These are phyloP conservation scores for Cyclargus thomasi DNA, from an alignment of 1,140 invertebrate species.

Conservation along the genomic window DNA sequence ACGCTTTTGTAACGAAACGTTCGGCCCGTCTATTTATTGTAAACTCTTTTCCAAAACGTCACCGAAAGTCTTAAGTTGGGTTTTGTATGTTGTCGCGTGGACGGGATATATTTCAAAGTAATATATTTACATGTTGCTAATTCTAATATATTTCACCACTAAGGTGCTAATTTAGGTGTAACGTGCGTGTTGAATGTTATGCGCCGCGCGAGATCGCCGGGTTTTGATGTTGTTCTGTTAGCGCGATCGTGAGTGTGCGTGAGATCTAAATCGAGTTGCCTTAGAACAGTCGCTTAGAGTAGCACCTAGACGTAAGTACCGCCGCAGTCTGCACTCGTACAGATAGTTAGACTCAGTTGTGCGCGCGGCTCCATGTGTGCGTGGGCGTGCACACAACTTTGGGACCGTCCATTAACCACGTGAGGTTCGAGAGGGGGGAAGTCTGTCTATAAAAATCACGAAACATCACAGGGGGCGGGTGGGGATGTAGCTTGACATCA, in stretches of 20 bases:
- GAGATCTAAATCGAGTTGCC: constrained; percentile 10
- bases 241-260: not conserved
- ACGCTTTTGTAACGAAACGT: constrained; percentile 20
- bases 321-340: too few relatives aligned
- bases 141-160: constrained; percentile 50
- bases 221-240: constrained; percentile 2
- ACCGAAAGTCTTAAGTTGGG: not conserved
- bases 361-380: too few relatives aligned
- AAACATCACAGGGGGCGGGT: too few relatives aligned
- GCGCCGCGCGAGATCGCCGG: not conserved
- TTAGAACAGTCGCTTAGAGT: constrained; percentile 11
- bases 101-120: constrained; percentile 28
- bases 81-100: not conserved
- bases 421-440: too few relatives aligned
- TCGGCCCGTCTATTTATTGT: not conserved
- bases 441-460: too few relatives aligned
- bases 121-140: constrained; percentile 54
- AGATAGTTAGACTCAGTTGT: too few relatives aligned
- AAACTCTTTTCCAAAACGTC: not conserved
- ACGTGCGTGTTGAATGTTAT: constrained; percentile 22
- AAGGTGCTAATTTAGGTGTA: constrained; percentile 48
- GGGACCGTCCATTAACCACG: too few relatives aligned
- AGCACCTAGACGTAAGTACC: constrained; percentile 7
- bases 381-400: too few relatives aligned
- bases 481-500: too few relatives aligned